Percentiles rank a stretch among this genome's conserved stretches.
phyloP scores from a whole-genome alignment of 2,797 vertebrate genomes.

The Vultur gryphus region DNA sequence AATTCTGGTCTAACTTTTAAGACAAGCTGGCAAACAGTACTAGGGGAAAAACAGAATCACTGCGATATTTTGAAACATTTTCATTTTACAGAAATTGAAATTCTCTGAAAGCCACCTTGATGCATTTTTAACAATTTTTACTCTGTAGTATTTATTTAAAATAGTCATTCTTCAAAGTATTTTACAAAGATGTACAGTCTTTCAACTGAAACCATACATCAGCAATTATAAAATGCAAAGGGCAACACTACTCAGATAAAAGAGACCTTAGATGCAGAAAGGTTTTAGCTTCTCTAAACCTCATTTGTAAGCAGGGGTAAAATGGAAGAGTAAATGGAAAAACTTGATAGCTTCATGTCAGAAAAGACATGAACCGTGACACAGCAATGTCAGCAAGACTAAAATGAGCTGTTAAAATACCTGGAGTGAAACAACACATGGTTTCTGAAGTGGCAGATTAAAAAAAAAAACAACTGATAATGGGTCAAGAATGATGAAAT shows the following conservation, averaged over 20 bases:
- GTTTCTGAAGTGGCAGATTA: not conserved
- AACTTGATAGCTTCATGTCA: conserved; percentile 39
- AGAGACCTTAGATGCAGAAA: not conserved
- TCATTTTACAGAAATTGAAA: not conserved
- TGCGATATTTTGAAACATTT: not conserved
- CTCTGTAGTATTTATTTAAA: not conserved
- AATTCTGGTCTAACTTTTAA: not conserved
- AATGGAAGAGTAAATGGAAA: conserved; percentile 41
- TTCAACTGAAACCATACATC: not conserved
- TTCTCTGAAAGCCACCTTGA: not conserved
- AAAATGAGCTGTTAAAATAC: conserved; percentile 51
- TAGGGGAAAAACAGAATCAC: not conserved
- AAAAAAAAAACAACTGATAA: not conserved
- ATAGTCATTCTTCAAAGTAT: not conserved
- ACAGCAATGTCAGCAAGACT: conserved; percentile 29
- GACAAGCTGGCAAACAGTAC: not conserved
- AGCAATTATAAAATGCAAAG: conserved; percentile 13
- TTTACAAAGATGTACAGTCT: not conserved
- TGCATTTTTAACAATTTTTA: not conserved
- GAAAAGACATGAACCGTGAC: conserved; percentile 46
- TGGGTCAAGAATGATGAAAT: conserved; percentile 14
- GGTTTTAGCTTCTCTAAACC: conserved; percentile 20
- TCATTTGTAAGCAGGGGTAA: conserved; percentile 47
- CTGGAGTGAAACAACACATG: not conserved
- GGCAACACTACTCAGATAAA: not conserved